Evolutionary conservation across 2,797 vertebrate genomes (phyloP).

Genomic region (Anas georgica): DNA sequence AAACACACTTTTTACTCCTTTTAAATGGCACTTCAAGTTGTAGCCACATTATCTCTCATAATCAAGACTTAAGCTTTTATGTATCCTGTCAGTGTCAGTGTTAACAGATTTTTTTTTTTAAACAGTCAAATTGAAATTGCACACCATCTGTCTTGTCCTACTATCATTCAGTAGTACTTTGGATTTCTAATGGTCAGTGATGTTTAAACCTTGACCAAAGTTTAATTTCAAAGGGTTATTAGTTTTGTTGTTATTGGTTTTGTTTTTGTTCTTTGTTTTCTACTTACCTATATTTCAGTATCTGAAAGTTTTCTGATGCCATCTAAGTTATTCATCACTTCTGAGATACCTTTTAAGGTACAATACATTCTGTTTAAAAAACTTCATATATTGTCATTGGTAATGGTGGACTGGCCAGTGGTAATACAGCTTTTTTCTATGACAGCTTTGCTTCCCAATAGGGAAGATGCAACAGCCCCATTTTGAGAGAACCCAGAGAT

Average conservation of each 20-base stretch:
- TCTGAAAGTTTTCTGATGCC: background rate
- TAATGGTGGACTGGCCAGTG: background rate
- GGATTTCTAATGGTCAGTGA: background rate
- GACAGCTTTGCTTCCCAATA: background rate
- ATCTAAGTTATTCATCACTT: background rate
- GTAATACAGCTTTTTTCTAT: background rate
- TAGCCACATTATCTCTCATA: background rate
- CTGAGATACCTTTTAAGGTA: background rate
- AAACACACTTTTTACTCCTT: background rate
- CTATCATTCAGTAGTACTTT: background rate
- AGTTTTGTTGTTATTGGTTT: background rate
- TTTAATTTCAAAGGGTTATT: background rate
- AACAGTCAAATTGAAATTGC: constrained; percentile 5
- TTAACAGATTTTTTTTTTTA: background rate
- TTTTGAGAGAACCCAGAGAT: background rate
- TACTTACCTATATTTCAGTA: background rate
- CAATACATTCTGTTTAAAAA: background rate
- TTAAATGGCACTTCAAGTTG: background rate
- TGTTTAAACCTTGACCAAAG: background rate
- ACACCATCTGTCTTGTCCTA: background rate
- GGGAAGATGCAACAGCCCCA: background rate
- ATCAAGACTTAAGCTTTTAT: background rate
- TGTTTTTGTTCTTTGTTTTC: background rate
- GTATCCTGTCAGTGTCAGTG: background rate
- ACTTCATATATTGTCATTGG: background rate